Conservation (phyloP, 1,140 invertebrate species). For the Rhopalosiphum padi region DNA sequence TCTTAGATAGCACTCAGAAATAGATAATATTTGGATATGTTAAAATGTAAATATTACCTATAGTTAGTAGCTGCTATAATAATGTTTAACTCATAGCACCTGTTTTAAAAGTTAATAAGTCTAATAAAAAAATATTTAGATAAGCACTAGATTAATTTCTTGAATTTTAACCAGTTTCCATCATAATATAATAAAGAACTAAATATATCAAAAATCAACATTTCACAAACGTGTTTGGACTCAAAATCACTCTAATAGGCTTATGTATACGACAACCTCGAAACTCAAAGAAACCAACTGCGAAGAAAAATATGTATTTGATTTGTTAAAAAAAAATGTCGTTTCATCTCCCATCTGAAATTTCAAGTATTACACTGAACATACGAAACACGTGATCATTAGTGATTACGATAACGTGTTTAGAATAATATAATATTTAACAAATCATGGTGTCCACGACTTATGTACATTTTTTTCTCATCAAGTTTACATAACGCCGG, state of each 20-base stretch:
- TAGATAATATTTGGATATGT: background rate
- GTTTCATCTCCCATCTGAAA: background rate
- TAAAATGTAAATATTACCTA: background rate
- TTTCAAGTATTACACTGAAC: background rate
- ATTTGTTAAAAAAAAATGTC: background rate
- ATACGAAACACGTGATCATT: background rate
- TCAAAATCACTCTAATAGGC: background rate
- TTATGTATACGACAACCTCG: background rate
- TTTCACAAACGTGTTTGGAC: background rate
- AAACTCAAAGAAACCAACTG: background rate
- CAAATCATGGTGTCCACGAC: background rate
- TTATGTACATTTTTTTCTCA: background rate
- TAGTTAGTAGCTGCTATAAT: background rate
- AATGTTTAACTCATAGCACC: background rate
- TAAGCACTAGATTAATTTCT: background rate
- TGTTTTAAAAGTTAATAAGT: background rate
- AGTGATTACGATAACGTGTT: background rate
- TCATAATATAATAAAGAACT: background rate
- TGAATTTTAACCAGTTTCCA: background rate
- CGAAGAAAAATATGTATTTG: background rate
- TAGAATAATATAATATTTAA: conserved; percentile 4
- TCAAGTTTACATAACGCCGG: background rate
- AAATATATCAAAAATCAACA: background rate
- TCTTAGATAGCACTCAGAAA: background rate
- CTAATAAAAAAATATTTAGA: background rate